Evolutionary conservation across 2,888 invertebrate genomes (phyloP).

Genomic region (Ormyrus thymus): DNA sequence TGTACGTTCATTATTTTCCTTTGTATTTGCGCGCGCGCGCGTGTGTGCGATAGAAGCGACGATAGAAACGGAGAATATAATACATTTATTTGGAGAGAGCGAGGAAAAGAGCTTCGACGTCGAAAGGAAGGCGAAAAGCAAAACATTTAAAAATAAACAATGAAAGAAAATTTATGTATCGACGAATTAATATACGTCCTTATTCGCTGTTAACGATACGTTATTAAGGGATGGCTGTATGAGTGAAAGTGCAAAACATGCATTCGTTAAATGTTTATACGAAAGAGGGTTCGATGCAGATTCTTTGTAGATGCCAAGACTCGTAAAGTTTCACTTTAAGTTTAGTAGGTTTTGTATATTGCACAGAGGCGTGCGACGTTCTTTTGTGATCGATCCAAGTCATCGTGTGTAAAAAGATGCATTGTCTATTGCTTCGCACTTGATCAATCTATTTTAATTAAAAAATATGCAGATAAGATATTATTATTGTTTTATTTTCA

Average conservation of each 20-base stretch:
- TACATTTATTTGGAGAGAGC: slow-evolving; percentile 23
- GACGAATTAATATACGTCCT: slow-evolving; percentile 51
- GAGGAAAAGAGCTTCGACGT: slow-evolving; percentile 45
- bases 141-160: slow-evolving; percentile 42
- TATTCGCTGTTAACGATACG: slow-evolving; percentile 54
- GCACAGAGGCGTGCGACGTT: slow-evolving; percentile 57
- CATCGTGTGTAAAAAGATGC: slow-evolving; percentile 57
- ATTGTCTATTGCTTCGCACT: slow-evolving; percentile 59
- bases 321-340: slow-evolving; percentile 56
- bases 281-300: slow-evolving; percentile 54
- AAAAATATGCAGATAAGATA: slow-evolving; percentile 58
- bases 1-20: slow-evolving; percentile 64
- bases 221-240: slow-evolving; percentile 55
- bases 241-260: slow-evolving; percentile 54
- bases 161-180: slow-evolving; percentile 53
- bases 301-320: slow-evolving; percentile 57
- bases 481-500: slow-evolving; percentile 33
- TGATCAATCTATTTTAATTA: slow-evolving; percentile 59
- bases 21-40: slow-evolving; percentile 39
- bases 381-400: slow-evolving; percentile 58
- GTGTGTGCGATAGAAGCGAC: slow-evolving; percentile 43
- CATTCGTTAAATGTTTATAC: slow-evolving; percentile 58
- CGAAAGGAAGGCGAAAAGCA: slow-evolving; percentile 33
- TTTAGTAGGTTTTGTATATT: slow-evolving; percentile 58
- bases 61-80: neutral